These are phyloP conservation scores for Pseudomyrmex sp. DNA, from an alignment of 1,140 invertebrate genomes.

Conservation along the genomic window DNA sequence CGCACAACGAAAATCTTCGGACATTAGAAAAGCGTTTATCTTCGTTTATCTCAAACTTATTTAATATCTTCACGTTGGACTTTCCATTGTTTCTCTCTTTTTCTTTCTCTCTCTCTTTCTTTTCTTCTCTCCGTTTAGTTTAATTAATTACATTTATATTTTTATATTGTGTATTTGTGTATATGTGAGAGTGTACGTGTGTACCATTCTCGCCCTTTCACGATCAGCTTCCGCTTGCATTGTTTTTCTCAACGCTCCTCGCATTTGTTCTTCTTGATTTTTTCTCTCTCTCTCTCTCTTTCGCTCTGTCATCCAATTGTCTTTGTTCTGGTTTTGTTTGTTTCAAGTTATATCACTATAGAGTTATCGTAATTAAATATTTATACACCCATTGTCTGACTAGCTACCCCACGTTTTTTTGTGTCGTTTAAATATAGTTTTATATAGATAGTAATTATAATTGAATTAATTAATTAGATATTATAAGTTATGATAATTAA, in stretches of 20 bases:
- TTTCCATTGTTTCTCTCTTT: slow-evolving; percentile 20
- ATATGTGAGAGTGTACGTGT: slow-evolving; percentile 57
- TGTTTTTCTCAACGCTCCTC: slow-evolving; percentile 15
- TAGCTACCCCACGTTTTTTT: slow-evolving; percentile 82
- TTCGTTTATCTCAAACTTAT: slow-evolving; percentile 51
- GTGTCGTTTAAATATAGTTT: slow-evolving; percentile 81
- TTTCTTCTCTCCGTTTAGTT: too few relatives aligned
- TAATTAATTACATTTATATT: too few relatives aligned
- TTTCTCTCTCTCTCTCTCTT: slow-evolving; percentile 11
- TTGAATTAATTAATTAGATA: slow-evolving; percentile 83
- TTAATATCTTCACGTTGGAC: slow-evolving; percentile 38
- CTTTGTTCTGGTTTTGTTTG: slow-evolving; percentile 53
- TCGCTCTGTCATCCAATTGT: slow-evolving; percentile 15
- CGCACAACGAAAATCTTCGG: slow-evolving; percentile 40
- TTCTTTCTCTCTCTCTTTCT: background rate
- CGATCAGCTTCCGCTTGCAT: slow-evolving; percentile 25
- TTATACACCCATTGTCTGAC: slow-evolving; percentile 84
- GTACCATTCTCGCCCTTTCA: slow-evolving; percentile 47
- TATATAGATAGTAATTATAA: slow-evolving; percentile 82
- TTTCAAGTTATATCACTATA: slow-evolving; percentile 73
- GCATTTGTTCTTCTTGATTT: background rate
- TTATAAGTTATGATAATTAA: slow-evolving; percentile 84
- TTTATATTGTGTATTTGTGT: slow-evolving; percentile 42
- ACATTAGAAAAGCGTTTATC: slow-evolving; percentile 52
- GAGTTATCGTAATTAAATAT: slow-evolving; percentile 83